A percentile compares a stretch with the other conserved stretches of the same genome.
phyloP scores from a whole-genome alignment of 2,797 vertebrate species.

The Anomalospiza imberbis region DNA sequence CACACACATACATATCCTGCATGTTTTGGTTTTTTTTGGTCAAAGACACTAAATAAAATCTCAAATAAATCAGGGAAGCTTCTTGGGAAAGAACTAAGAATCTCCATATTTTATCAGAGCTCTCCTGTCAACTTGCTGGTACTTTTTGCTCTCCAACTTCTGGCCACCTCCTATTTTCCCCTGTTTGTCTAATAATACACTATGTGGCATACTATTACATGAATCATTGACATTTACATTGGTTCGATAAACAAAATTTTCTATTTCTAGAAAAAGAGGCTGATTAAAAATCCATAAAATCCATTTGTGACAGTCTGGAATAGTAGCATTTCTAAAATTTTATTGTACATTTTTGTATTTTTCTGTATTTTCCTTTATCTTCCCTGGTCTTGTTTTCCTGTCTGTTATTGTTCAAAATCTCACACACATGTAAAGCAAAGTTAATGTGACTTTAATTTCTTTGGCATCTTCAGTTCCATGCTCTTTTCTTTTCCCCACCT shows the following conservation, averaged over 20 bases:
- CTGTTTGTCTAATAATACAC: neutral
- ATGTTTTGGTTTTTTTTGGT: neutral
- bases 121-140: neutral
- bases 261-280: neutral
- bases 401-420: neutral
- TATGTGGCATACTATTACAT: neutral
- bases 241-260: neutral
- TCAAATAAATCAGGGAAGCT: neutral
- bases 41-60: neutral
- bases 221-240: neutral
- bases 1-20: neutral
- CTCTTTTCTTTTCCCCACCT: neutral
- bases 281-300: neutral
- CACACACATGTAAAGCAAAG: rapidly evolving
- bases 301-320: neutral
- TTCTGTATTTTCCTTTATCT: neutral
- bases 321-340: neutral
- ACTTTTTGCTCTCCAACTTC: neutral
- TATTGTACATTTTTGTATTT: neutral
- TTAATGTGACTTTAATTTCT: neutral
- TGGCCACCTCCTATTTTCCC: neutral
- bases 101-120: neutral
- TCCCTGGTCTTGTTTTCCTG: neutral
- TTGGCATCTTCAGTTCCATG: neutral
- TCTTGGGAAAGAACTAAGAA: neutral